phyloP scores from a whole-genome alignment of 2,797 vertebrate genomes.

The Decapterus maruadsi region DNA sequence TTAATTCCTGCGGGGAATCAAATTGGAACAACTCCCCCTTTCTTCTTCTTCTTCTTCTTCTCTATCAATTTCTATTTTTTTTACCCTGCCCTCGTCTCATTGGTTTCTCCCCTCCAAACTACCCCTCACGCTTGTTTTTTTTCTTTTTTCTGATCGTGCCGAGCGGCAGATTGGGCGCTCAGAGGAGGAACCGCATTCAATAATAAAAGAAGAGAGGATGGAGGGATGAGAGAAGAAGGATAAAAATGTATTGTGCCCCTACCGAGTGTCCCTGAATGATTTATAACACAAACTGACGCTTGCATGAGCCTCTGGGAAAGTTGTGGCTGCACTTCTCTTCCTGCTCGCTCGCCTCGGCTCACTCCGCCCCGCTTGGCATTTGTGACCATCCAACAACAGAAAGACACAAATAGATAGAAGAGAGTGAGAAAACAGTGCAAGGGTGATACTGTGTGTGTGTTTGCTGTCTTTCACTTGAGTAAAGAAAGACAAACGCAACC shows the following conservation, averaged over 20 bases:
- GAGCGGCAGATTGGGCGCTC: conserved; percentile 49
- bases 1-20: conserved; percentile 26
- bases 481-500: no score
- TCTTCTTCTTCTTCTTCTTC: background rate
- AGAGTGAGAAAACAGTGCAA: conserved; percentile 5
- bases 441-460: background rate
- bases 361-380: conserved; percentile 48
- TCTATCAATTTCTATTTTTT: conserved; percentile 3
- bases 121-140: background rate
- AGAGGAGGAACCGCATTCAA: conserved; percentile 65
- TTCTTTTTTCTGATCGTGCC: conserved; percentile 16
- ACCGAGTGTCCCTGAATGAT: conserved; percentile 82
- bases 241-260: conserved; percentile 77
- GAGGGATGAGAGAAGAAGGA: conserved; percentile 67
- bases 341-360: conserved; percentile 15
- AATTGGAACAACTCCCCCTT: conserved; percentile 3
- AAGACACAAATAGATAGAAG: conserved; percentile 21
- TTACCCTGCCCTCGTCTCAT: conserved; percentile 12
- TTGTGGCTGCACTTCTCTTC: conserved; percentile 64
- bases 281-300: conserved; percentile 82
- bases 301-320: conserved; percentile 80
- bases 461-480: conserved; percentile 5
- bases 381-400: conserved; percentile 48
- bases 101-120: conserved; percentile 27
- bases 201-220: conserved; percentile 74